Evolutionary conservation across 2,113 vertebrate genomes (phyloP), one percentile per base, ranked within the genome.

Genomic region (Enhydra lutris): DNA sequence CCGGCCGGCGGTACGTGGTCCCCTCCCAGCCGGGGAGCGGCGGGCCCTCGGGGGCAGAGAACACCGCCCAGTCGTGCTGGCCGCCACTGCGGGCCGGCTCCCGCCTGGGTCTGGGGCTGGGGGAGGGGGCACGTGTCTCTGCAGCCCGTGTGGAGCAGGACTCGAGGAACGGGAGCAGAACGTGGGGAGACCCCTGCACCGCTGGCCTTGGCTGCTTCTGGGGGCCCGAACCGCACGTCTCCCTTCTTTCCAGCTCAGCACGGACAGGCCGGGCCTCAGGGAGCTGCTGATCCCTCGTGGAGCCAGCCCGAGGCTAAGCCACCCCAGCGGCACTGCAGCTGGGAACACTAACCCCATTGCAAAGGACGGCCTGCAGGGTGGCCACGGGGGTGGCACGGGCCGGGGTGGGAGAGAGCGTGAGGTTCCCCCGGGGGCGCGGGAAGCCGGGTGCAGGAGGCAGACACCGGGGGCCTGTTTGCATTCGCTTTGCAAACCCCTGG

Each of bases 51-150:
- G n/a, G 65, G 85, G 7, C 67, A 36, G 31, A 57, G 50, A 26
- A 12, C 45, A 0, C 6, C 0, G 1, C 17, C 1, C n/a, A 1
- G 26, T 15, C 7, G 0, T 2, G 11, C 73, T 1, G 3, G 6
- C 42, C 10, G 2, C 34, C 34, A 0, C 7, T 0, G 15, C 42
- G 45, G 76, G 76, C n/a, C 1, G 26, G 8, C 12, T 12, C 6
- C 1, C 34, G 15, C 12, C 0, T 0, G 24, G 18, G 7, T 20
- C 18, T 15, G 24, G 1, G n/a, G 86, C 12, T 1, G 15, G 17
- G 57, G 45, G 4, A 6, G 34, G 10, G 34, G 6, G 1, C 34
- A 6, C 0, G 4, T 14, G 9, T 7, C 1, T 23, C 36, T 1
- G 8, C 0, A 8, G 36, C 34, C 0, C 34, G 36, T 2, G 36